Evolutionary conservation across 2,113 vertebrate species (phyloP).

Genomic region (Caretta caretta): DNA sequence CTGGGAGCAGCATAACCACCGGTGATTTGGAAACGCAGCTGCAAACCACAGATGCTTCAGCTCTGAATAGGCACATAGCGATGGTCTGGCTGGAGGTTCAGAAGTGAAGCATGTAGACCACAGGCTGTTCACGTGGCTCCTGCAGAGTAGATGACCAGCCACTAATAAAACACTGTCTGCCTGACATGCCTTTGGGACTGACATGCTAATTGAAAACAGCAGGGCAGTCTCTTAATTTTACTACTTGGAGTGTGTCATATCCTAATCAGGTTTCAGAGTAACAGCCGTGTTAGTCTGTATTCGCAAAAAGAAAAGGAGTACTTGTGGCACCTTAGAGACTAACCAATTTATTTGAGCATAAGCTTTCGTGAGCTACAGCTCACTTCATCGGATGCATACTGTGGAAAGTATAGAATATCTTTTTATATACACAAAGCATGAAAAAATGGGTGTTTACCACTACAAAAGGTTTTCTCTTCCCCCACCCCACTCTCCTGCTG

Average conservation of each 20-base stretch:
- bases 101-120: neutral
- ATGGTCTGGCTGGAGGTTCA: fast-evolving
- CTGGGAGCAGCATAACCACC: neutral
- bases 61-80: fast-evolving
- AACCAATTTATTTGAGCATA: no score
- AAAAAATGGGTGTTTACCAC: no score
- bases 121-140: constrained; percentile 22
- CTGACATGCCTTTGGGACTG: constrained; percentile 75
- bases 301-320: no score
- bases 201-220: constrained; percentile 87
- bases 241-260: neutral
- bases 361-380: no score
- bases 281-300: no score
- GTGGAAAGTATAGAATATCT: no score
- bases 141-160: constrained; percentile 59
- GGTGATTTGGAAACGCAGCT: neutral
- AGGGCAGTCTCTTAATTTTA: constrained; percentile 6
- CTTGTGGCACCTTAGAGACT: no score
- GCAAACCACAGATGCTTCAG: neutral
- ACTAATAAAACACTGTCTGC: constrained; percentile 76
- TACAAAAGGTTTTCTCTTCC: no score
- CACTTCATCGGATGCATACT: no score
- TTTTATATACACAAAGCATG: no score
- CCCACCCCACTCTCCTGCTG: no score
- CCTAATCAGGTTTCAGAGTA: neutral